These are phyloP conservation scores for Synodontis membranacea DNA, from an alignment of 2,113 vertebrate species.

Conservation along the genomic window DNA sequence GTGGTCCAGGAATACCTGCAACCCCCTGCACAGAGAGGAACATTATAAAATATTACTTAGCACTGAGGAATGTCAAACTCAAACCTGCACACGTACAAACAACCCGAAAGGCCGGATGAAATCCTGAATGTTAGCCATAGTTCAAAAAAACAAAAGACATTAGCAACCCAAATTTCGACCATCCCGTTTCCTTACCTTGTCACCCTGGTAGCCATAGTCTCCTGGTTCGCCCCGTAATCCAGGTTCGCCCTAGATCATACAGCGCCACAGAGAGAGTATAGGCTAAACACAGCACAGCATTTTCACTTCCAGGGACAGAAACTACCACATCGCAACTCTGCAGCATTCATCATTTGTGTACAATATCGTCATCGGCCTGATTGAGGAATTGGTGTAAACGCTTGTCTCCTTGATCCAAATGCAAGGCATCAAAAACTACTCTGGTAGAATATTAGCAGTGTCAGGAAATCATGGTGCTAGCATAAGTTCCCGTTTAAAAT, in stretches of 20 bases:
- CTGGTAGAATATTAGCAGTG: not conserved
- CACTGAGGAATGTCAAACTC: not conserved
- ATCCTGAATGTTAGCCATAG: not conserved
- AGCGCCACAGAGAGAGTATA: slow-evolving; percentile 74
- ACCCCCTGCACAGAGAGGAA: slow-evolving; percentile 75
- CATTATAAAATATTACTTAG: not conserved
- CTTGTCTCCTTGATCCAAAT: not conserved
- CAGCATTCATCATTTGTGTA: not conserved
- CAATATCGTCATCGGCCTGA: not conserved
- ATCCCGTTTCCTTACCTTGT: slow-evolving; percentile 80
- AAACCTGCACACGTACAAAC: not conserved
- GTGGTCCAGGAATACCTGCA: slow-evolving; percentile 80
- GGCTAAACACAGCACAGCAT: slow-evolving; percentile 55
- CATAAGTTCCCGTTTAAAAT: not conserved
- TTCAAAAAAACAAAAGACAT: not conserved
- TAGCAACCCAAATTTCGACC: not conserved
- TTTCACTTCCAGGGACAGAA: not conserved
- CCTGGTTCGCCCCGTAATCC: slow-evolving; percentile 86
- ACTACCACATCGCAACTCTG: not conserved
- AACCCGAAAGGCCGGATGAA: not conserved
- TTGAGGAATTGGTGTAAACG: not conserved
- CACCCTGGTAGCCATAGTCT: slow-evolving; percentile 88
- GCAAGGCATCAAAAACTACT: not conserved
- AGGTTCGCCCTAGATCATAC: slow-evolving; percentile 84
- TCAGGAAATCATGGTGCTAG: not conserved